Evolutionary conservation across 2,113 vertebrate species (phyloP), one percentile per base, ranked within the genome.

Genomic region (Cyanoliseus patagonus): DNA sequence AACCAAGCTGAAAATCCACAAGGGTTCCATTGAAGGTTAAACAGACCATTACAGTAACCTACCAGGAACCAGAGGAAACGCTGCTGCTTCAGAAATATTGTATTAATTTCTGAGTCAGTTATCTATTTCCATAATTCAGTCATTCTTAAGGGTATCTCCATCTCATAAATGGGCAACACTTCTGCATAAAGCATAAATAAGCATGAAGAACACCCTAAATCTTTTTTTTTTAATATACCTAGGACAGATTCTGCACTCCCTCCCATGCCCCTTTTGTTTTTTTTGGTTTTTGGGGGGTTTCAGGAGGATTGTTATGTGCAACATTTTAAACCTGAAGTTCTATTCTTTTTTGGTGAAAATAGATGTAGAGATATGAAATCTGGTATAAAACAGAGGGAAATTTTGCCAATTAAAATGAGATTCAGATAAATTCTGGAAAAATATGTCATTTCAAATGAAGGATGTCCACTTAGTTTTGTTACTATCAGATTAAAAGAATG

Each of bases 201-300:
- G 8, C 20, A 44, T 33, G 55, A 59, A 75, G 41, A 61, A 84
- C 53, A 74, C 8, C 3, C 6, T 47, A 51, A 72, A 41, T 11
- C 6, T 25, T 16, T 66, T 55, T 59, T 51, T 67, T 73, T 47
- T n/a, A 18, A 27, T 47, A 41, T 17, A 42, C 2, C 15, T 70
- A 47, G 10, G 17, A 10, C 8, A 55, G 44, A 62, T 46, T 7
- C 30, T 61, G 3, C 8, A 10, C 2, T 42, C 10, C 0, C 4
- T 53, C 22, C 22, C 33, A 24, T 23, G 33, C 22, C 33, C 6
- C 62, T 57, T 11, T 14, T 5, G 17, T 17, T 14, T 23, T 12
- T 3, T 49, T 67, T 47, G 7, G 1, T 67, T 30, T 16, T 2
- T n/a, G 7, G 27, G 2, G 3, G 3, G 17, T 25, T 68, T 61